Evolutionary conservation across 2,888 invertebrate genomes (phyloP).

Genomic region (Drosophila mayaguana): DNA sequence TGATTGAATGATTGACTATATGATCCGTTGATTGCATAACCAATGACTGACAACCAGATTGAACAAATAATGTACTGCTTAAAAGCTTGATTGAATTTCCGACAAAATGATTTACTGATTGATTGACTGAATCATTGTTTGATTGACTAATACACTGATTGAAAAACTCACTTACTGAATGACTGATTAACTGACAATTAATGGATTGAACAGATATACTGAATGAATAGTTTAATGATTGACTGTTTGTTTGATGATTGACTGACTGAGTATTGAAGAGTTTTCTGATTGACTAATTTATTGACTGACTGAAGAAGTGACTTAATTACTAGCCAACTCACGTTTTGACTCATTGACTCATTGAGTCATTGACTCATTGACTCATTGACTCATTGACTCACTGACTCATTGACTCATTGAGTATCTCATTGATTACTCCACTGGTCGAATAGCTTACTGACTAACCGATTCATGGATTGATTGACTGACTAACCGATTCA

Average conservation of each 20-base stretch:
- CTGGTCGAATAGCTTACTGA: background rate
- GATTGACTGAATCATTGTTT: too few relatives aligned
- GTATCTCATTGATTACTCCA: background rate
- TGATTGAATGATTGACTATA: background rate
- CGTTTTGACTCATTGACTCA: too few relatives aligned
- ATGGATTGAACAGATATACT: too few relatives aligned
- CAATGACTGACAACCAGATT: background rate
- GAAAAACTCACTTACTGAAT: background rate
- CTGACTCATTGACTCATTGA: background rate
- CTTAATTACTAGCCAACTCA: too few relatives aligned
- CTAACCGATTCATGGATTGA: too few relatives aligned
- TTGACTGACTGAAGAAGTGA: background rate
- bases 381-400: background rate
- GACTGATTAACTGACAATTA: background rate
- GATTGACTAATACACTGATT: background rate
- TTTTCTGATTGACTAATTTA: background rate
- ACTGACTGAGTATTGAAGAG: background rate
- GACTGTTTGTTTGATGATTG: too few relatives aligned
- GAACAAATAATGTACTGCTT: background rate
- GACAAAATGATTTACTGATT: background rate
- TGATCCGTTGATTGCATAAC: too few relatives aligned
- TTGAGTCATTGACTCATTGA: background rate
- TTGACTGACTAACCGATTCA: slow-evolving; percentile 5
- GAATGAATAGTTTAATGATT: background rate
- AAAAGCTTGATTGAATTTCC: background rate